These are phyloP conservation scores for Dinocampus coccinellae DNA, from an alignment of 2,888 invertebrate genomes.

Conservation along the genomic window DNA sequence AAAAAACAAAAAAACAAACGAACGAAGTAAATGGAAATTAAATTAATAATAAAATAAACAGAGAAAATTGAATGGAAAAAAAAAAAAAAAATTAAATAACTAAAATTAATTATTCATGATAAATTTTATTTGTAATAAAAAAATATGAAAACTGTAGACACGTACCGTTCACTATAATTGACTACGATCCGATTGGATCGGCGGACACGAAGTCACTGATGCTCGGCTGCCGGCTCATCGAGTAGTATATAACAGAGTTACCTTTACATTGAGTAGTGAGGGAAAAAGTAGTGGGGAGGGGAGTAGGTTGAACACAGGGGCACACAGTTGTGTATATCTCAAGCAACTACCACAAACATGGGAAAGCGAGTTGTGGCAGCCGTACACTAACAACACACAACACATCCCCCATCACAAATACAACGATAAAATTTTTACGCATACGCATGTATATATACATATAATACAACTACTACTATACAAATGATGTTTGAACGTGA, in stretches of 20 bases:
- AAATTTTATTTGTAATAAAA: too few relatives aligned
- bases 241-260: constrained; percentile 56
- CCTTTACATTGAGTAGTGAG: constrained; percentile 43
- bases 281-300: neutral
- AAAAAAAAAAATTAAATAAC: too few relatives aligned
- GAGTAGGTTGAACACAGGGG: neutral
- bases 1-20: too few relatives aligned
- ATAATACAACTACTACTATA: neutral
- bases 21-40: too few relatives aligned
- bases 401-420: neutral
- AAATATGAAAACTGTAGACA: too few relatives aligned
- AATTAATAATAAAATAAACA: too few relatives aligned
- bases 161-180: constrained; percentile 14
- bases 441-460: neutral
- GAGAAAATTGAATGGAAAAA: too few relatives aligned
- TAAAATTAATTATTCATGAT: too few relatives aligned
- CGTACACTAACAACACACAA: neutral
- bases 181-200: constrained; percentile 63
- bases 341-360: neutral
- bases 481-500: neutral
- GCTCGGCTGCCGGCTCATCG: constrained; percentile 62
- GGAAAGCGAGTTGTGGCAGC: neutral
- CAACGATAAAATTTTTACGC: neutral
- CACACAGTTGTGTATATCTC: neutral
- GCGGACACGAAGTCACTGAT: constrained; percentile 68